Evolutionary conservation across 2,113 vertebrate genomes (phyloP).

Genomic region (Campylorhamphus procurvoides): DNA sequence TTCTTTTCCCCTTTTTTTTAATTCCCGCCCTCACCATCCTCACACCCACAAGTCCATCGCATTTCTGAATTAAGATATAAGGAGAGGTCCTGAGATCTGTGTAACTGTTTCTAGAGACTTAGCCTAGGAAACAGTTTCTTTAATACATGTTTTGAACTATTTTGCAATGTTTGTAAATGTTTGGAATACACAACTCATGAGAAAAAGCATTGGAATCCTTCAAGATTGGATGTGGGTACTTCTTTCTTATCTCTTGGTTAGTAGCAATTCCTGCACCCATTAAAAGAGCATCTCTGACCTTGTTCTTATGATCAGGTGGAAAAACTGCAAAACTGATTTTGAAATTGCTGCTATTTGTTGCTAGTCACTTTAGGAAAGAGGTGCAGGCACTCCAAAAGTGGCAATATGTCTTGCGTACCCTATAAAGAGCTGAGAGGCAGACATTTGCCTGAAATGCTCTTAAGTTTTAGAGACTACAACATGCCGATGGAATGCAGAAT

Average conservation of each 20-base stretch:
- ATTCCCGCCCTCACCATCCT: accelerated
- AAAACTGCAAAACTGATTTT: not conserved
- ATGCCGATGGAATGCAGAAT: not conserved
- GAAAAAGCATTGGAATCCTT: not conserved
- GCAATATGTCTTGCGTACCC: not conserved
- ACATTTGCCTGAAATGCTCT: not conserved
- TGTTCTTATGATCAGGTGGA: not conserved
- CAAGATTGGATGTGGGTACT: not conserved
- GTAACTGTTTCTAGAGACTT: not conserved
- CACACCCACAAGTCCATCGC: not conserved
- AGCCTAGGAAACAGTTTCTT: not conserved
- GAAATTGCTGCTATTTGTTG: not conserved
- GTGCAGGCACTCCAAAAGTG: not conserved
- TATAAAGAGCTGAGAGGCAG: accelerated
- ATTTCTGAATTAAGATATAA: not conserved
- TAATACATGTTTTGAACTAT: not conserved
- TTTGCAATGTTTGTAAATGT: not conserved
- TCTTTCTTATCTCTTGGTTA: not conserved
- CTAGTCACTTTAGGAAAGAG: not conserved
- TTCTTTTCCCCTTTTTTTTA: not conserved
- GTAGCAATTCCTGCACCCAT: not conserved
- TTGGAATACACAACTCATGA: not conserved
- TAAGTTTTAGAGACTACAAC: not conserved
- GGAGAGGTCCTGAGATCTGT: not conserved
- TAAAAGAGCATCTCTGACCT: not conserved